These are phyloP conservation scores for Aphelinus certus DNA, from an alignment of 1,140 invertebrate species.

Conservation along the genomic window DNA sequence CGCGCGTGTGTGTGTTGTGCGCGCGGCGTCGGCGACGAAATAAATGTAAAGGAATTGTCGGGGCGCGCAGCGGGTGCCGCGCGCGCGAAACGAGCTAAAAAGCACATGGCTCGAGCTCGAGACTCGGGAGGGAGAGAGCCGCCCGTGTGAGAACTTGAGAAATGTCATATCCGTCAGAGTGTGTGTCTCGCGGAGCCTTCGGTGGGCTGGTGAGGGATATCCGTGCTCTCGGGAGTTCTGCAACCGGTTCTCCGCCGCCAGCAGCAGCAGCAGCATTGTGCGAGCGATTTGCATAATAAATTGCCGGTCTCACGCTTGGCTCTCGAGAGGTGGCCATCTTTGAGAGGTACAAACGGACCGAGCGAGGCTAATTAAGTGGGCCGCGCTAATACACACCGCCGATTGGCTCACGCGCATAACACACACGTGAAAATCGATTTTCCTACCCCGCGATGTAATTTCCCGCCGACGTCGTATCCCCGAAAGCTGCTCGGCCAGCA, in stretches of 20 bases:
- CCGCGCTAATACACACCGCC: too few species aligned
- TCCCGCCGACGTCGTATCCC: constrained; percentile 51
- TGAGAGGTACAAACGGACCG: too few species aligned
- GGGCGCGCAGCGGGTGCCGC: constrained; percentile 12
- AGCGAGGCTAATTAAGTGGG: too few species aligned
- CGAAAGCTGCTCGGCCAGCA: too few species aligned
- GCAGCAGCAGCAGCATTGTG: constrained; percentile 33
- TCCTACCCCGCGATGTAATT: constrained; percentile 34
- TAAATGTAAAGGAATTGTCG: constrained; percentile 35
- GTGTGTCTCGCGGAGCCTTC: constrained; percentile 36
- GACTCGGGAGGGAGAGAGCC: constrained; percentile 31
- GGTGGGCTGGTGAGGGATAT: constrained; percentile 43
- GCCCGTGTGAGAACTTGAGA: constrained; percentile 54
- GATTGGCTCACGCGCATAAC: too few species aligned
- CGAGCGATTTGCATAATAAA: constrained; percentile 49
- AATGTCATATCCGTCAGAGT: constrained; percentile 61
- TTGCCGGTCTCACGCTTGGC: constrained; percentile 36
- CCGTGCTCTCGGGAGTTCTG: too few species aligned
- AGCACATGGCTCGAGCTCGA: background rate
- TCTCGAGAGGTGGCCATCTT: too few species aligned
- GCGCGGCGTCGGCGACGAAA: constrained; percentile 24
- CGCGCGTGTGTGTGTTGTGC: background rate
- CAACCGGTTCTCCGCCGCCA: constrained; percentile 34
- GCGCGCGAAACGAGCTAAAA: too few species aligned
- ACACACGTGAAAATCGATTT: background rate